These are phyloP conservation scores for Magallana ariakensis DNA, from an alignment of 1,140 invertebrate species.

Conservation along the genomic window DNA sequence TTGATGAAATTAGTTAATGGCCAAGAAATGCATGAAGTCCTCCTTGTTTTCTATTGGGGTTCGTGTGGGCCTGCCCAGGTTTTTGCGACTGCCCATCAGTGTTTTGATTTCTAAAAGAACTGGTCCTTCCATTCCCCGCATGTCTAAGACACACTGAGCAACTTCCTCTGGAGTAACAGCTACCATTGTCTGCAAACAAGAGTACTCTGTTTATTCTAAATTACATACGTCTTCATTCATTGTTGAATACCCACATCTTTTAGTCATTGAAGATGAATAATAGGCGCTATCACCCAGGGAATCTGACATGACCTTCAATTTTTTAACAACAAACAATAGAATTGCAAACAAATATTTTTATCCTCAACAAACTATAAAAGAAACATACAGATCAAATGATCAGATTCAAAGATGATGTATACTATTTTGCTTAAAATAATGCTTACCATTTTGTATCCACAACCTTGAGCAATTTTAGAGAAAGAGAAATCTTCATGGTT, in stretches of 20 bases:
- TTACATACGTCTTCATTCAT: too few species aligned
- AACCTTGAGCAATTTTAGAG: conserved; percentile 72
- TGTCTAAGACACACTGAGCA: conserved; percentile 64
- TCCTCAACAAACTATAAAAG: too few species aligned
- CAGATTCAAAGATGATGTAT: too few species aligned
- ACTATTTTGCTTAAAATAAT: too few species aligned
- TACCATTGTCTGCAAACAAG: conserved; percentile 67
- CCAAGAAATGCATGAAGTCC: conserved; percentile 81
- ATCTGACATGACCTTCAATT: too few species aligned
- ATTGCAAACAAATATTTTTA: too few species aligned
- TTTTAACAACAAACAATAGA: too few species aligned
- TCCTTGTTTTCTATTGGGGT: conserved; percentile 80
- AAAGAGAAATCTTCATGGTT: conserved; percentile 76
- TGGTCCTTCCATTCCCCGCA: conserved; percentile 75
- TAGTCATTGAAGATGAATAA: too few species aligned
- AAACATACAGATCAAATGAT: too few species aligned
- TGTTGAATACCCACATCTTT: too few species aligned
- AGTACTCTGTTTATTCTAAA: too few species aligned
- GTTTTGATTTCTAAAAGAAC: conserved; percentile 79
- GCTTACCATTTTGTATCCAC: conserved; percentile 79
- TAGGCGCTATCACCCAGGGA: too few species aligned
- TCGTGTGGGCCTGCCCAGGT: conserved; percentile 79
- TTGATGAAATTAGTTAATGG: conserved; percentile 54
- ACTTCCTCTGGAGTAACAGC: conserved; percentile 77
- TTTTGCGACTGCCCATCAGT: conserved; percentile 75